Evolutionary conservation across 30 jellyfish, hydroid and myxozoan genomes (phyloP).

Genomic region (Chironex yamaguchii): DNA sequence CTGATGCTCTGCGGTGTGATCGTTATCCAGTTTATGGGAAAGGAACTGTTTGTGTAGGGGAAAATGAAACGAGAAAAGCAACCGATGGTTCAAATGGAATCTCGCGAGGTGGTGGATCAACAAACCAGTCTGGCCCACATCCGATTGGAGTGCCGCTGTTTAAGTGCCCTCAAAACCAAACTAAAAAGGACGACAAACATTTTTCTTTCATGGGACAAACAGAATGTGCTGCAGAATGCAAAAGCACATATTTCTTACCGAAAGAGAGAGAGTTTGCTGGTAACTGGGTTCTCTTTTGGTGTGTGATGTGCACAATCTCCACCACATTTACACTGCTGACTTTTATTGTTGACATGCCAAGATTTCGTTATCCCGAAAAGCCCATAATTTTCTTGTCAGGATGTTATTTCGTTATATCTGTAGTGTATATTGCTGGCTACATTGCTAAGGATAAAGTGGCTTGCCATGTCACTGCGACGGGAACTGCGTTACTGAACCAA

Average conservation of each 20-base stretch:
- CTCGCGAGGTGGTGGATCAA: constrained; percentile 26
- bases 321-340: constrained; percentile 92
- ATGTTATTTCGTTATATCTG: constrained; percentile 88
- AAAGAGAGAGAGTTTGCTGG: constrained; percentile 95
- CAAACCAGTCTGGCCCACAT: too few species aligned
- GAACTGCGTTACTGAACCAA: constrained; percentile 76
- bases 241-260: constrained; percentile 76
- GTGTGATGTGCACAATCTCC: constrained; percentile 85
- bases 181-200: constrained; percentile 77
- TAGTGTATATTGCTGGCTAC: constrained; percentile 86
- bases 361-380: constrained; percentile 96
- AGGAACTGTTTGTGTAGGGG: constrained; percentile 83
- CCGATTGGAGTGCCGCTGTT: constrained; percentile 46
- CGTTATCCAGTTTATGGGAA: constrained; percentile 80
- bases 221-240: constrained; percentile 90
- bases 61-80: constrained; percentile 49
- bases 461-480: constrained; percentile 79
- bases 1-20: constrained; percentile 75
- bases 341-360: constrained; percentile 83
- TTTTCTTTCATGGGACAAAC: constrained; percentile 89
- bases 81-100: neutral
- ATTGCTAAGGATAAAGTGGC: constrained; percentile 82
- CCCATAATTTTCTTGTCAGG: constrained; percentile 96
- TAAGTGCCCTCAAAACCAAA: constrained; percentile 83
- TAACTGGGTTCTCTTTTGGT: constrained; percentile 95